Evolutionary conservation across 1,140 invertebrate species (phyloP), one percentile per base, ranked within the genome.

Genomic region (Theocolax elegans): DNA sequence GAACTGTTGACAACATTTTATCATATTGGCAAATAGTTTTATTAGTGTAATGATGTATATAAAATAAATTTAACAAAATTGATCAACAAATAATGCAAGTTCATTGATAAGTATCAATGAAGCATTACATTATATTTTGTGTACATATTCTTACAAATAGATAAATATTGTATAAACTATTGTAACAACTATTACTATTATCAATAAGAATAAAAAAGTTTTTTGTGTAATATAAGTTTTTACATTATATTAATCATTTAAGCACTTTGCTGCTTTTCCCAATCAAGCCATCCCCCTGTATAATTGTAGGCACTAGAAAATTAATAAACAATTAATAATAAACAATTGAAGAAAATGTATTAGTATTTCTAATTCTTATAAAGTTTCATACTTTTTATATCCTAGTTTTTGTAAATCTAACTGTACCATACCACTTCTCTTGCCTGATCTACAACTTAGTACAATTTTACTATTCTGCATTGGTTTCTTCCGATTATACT

Each of bases 381-480:
- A 10, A 62, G 63, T n/a, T 38, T 64, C 75, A 74, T 84, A 89
- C 89, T 89, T 90, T 75, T 85, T 85, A 75, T 86, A 91, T 74
- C 90, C 90, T 65, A 89, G 71, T 35, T 87, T 87, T 9, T 85
- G 75, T 15, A 90, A 83, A 66, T 86, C 85, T 75, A 87, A 83
- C 46, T 89, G 88, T 10, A 90, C 89, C 71, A 83, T 87, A 3
- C 78, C 83, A 69, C 89, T 89, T 71, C 90, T 87, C 75, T 79
- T 89, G 60, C 90, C 90, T 64, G 86, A 85, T 81, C 82, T 88
- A 71, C 90, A 91, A 62, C 89, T 89, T 58, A 91, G 84, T 70
- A 91, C 88, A 1, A 91, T 87, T 75, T 88, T 86, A 42, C 87
- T 88, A 25, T 88, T 78, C 60, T 85, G 75, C 9, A 75, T 68